Conservation (phyloP, 2,113 vertebrate genomes). For the Gnathonemus longibarbis region DNA sequence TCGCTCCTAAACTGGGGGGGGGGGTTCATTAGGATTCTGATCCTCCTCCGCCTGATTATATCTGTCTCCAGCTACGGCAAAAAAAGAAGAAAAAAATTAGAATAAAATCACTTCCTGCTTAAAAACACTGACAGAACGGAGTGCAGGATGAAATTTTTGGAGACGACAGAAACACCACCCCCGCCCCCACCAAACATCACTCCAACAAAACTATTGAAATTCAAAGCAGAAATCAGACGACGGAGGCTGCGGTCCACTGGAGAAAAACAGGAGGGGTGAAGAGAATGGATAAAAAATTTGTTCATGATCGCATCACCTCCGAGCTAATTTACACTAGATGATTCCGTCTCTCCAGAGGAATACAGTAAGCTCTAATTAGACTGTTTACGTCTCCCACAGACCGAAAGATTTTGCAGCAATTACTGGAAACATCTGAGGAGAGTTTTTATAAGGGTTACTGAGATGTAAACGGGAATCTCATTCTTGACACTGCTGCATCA, state of each 20-base stretch:
- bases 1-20: slow-evolving; percentile 14
- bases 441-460: slow-evolving; percentile 40
- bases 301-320: slow-evolving; percentile 37
- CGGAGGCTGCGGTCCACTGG: neutral
- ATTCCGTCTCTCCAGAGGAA: slow-evolving; percentile 48
- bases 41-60: slow-evolving; percentile 17
- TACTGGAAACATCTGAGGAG: slow-evolving; percentile 42
- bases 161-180: neutral
- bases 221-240: slow-evolving; percentile 14
- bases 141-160: neutral
- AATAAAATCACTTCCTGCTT: neutral
- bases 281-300: slow-evolving; percentile 29
- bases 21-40: slow-evolving; percentile 35
- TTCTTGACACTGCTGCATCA: neutral
- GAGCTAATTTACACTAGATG: slow-evolving; percentile 42
- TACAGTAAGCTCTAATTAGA: slow-evolving; percentile 48
- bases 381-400: slow-evolving; percentile 43
- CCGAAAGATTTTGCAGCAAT: slow-evolving; percentile 39
- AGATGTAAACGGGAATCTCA: slow-evolving; percentile 33
- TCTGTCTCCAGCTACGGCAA: neutral
- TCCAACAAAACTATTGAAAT: neutral
- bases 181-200: neutral
- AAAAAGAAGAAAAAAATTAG: neutral
- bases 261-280: slow-evolving; percentile 12
- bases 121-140: neutral